Evolutionary conservation across 2,797 vertebrate genomes (phyloP), one percentile per base, ranked within the genome.

Genomic region (Neopelma chrysocephalum): DNA sequence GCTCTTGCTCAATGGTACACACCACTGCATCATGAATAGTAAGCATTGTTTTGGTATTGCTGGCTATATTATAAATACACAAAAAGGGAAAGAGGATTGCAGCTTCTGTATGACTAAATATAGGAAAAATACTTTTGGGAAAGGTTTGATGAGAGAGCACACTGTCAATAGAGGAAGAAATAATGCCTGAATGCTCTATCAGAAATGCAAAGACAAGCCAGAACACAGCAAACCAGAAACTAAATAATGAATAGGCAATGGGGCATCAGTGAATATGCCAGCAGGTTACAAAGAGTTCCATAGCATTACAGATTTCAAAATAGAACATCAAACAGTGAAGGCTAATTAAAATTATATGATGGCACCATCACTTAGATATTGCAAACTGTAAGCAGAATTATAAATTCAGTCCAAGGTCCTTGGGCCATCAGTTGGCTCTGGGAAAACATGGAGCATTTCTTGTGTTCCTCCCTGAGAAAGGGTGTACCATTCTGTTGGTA

Each of bases 41-140:
- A 95, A 94, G 58, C 43, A 56, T 68, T 86, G 70, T 75, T 93
- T 93, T 58, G 58, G 43, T 83, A 62, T 78, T 76, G 31, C 69
- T 75, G 58, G 36, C 40, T 92, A 15, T 90, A 43, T 83, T 86
- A 69, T 34, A 93, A 78, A 81, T 60, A 48, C 69, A 56, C 22
- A 54, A 80, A 93, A 91, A 81, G 18, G 31, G 31, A 77, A 86
- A 82, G 69, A 81, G 54, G 29, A 68, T 54, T 51, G 58, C 70
- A 93, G 77, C 70, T 93, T 82, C 62, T 87, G 17, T 71, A 26
- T 85, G 62, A 87, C 84, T 84, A 93, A 93, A 90, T 70, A 77
- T 22, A 84, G 40, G 26, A 76, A 91, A 92, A 94, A 54, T 78
- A 86, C 76, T 86, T 93, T 64, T 6, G 47, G 50, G 82, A 92